Percentiles rank a stretch among this genome's conserved stretches.
Conservation (phyloP, 2,113 vertebrate species). For the Larimichthys polyactis region DNA sequence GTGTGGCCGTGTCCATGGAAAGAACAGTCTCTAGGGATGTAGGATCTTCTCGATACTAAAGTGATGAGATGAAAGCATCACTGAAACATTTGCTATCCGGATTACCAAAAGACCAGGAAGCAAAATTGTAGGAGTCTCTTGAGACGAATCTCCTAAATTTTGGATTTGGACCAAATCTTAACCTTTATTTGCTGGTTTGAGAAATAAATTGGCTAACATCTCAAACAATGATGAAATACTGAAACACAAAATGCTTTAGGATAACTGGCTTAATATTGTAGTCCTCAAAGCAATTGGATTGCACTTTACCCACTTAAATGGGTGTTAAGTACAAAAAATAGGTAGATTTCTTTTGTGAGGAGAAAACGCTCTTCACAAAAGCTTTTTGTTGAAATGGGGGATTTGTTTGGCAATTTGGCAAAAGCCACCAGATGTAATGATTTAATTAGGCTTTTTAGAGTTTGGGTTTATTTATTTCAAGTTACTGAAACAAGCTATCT, state of each 20-base stretch:
- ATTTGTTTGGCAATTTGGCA: background rate
- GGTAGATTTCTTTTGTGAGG: background rate
- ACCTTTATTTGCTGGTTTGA: slow-evolving; percentile 18
- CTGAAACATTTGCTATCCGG: slow-evolving; percentile 55
- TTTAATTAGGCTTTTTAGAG: background rate
- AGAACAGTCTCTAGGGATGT: slow-evolving; percentile 48
- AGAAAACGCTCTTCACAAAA: background rate
- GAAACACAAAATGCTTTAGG: background rate
- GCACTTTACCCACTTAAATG: slow-evolving; percentile 1
- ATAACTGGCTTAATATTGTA: background rate
- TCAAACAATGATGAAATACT: slow-evolving; percentile 5
- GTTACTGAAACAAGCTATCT: background rate
- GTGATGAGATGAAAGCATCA: slow-evolving; percentile 55
- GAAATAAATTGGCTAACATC: slow-evolving; percentile 10
- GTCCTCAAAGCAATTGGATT: slow-evolving; percentile 7
- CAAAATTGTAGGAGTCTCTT: slow-evolving; percentile 13
- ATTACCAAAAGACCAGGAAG: slow-evolving; percentile 53
- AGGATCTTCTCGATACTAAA: slow-evolving; percentile 44
- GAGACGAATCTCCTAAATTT: slow-evolving; percentile 13
- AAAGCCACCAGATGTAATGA: background rate
- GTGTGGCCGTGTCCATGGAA: slow-evolving; percentile 64
- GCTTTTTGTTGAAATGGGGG: background rate
- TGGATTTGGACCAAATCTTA: slow-evolving; percentile 46
- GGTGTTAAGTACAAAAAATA: background rate
- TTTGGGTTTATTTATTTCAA: background rate